These are phyloP conservation scores for Latrodectus hesperus DNA, from an alignment of 2,888 invertebrate genomes.

Conservation along the genomic window DNA sequence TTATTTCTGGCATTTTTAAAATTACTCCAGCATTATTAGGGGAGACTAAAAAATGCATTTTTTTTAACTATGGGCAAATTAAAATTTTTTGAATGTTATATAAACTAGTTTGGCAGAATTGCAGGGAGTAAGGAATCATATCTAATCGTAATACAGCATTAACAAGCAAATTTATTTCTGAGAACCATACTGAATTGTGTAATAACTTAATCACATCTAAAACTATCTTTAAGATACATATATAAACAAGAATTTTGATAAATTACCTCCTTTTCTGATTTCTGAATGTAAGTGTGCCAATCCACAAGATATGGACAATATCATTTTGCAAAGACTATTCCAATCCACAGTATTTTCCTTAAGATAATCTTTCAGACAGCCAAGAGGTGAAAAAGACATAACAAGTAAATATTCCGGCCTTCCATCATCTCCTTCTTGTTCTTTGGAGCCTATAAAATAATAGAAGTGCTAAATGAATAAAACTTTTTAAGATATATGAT, in stretches of 20 bases:
- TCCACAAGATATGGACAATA: conserved; percentile 86
- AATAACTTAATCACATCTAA: too few relatives aligned
- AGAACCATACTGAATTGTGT: too few relatives aligned
- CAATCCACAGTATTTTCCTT: conserved; percentile 83
- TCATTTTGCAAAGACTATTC: conserved; percentile 84
- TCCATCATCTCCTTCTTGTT: conserved; percentile 81
- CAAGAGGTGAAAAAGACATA: conserved; percentile 83
- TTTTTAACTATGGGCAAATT: too few relatives aligned
- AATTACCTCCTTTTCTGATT: conserved; percentile 80
- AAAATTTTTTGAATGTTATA: too few relatives aligned
- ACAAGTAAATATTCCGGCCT: conserved; percentile 85
- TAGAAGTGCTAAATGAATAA: not conserved
- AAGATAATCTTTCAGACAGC: conserved; percentile 85
- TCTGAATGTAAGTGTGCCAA: conserved; percentile 90
- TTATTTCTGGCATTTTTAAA: too few relatives aligned
- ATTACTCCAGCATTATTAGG: too few relatives aligned
- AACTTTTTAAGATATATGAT: not conserved
- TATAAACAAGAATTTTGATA: not conserved
- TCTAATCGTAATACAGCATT: too few relatives aligned
- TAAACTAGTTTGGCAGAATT: too few relatives aligned
- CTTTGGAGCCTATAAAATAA: conserved; percentile 80
- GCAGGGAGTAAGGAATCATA: too few relatives aligned
- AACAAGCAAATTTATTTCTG: too few relatives aligned
- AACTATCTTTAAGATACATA: too few relatives aligned
- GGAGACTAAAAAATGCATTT: too few relatives aligned